Base-by-base conservation (phyloP, 2,113 vertebrate species). In the Hippocampus guttulatus region DNA sequence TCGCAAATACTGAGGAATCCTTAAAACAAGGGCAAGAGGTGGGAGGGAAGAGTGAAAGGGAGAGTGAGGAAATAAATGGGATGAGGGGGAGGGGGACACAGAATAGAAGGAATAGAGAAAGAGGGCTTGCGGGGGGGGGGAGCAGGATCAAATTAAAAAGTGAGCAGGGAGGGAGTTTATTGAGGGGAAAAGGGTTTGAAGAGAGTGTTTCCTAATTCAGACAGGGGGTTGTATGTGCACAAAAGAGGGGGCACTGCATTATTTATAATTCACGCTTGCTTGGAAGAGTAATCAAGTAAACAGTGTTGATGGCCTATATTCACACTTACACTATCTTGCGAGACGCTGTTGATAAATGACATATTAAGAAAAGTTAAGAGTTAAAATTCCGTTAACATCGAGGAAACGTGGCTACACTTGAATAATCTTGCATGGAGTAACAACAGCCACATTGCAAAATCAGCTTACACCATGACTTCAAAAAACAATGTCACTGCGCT, bases 251-350 rank as follows among this genome's bases (percentile, higher is more conserved):
- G 82, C 63, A 63, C 67, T 90, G 80, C 87, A 90, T 90, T 89
- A 92, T 92, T 91, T 84, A 91, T 84, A 75, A 70, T 66, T 70
- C 70, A 77, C 73, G 82, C 76, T 78, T 52, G 70, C 65, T 75
- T 70, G 81, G 73, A 66, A 71, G 87, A 80, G 80, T 72, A 83
- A 86, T 74, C 66, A 76, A 80, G 77, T 81, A 71, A 66, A 78
- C 18, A 33, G 54, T 82, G 68, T 77, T 70, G 67, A 68, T 90
- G 87, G 74, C 88, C 86, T 87, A 86, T 72, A 91, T 91, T 88
- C 78, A 63, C 75, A 43, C 66, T 72, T 73, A 0, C 55, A 61
- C n/a, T 2, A 54, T 49, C 79, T 84, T 75, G 79, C 70, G 77
- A 86, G 83, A 63, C 57, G 25, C 18, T 9, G 25, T 27, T 51